Conservation (phyloP, 92 coral and sea anemone genomes). For the Pocillopora grandis region DNA sequence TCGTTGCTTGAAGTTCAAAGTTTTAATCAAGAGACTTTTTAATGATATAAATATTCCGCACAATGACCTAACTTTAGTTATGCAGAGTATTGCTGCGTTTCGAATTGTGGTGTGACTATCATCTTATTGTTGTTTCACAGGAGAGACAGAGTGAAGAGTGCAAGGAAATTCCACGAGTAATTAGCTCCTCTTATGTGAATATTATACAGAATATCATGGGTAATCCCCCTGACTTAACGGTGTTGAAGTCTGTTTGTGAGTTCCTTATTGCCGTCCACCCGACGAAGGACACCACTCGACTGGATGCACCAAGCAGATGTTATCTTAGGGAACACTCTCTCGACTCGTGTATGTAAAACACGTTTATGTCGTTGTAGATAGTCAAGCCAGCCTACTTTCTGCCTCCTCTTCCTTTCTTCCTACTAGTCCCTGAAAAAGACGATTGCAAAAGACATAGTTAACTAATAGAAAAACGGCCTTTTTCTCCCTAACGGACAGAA, state of each 20-base stretch:
- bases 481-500: no score
- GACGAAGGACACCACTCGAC: slow-evolving; percentile 75
- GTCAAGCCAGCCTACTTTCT: background rate
- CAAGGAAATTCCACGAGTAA: slow-evolving; percentile 72
- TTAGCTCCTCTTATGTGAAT: slow-evolving; percentile 85
- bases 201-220: slow-evolving; percentile 94
- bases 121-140: slow-evolving; percentile 29
- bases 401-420: background rate
- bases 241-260: slow-evolving; percentile 93
- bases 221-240: slow-evolving; percentile 79
- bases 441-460: no score
- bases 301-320: slow-evolving; percentile 83
- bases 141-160: slow-evolving; percentile 84
- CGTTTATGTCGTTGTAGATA: no score
- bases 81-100: no score
- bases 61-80: no score
- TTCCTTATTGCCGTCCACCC: slow-evolving; percentile 94
- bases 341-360: slow-evolving; percentile 53
- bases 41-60: no score
- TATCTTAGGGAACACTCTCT: slow-evolving; percentile 71
- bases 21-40: no score
- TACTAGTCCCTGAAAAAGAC: no score
- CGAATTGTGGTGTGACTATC: no score
- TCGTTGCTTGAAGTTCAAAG: no score
- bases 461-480: no score